Evolutionary conservation across 2,113 vertebrate species (phyloP).

Genomic region (Thomomys bottae): DNA sequence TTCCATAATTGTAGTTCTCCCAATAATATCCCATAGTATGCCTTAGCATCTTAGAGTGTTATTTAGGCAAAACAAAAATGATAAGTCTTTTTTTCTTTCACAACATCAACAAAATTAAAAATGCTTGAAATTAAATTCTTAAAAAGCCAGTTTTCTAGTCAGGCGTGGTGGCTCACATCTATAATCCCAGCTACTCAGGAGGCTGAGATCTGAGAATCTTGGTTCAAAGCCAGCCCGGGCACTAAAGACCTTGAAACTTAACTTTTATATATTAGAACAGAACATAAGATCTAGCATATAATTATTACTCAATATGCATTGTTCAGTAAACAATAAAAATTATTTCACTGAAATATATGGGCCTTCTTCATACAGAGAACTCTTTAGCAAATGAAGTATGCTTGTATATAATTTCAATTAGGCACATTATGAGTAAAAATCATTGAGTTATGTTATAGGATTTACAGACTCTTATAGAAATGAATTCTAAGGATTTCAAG

Average conservation of each 20-base stretch:
- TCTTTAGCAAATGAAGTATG: background rate
- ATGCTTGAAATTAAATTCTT: background rate
- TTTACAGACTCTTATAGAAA: slow-evolving; percentile 42
- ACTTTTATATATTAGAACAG: background rate
- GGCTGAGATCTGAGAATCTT: too few relatives aligned
- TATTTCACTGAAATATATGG: background rate
- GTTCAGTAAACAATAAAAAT: background rate
- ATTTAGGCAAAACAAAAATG: background rate
- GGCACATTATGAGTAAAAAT: background rate
- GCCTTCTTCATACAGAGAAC: background rate
- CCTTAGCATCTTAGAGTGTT: background rate
- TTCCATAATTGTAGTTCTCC: background rate
- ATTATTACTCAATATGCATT: background rate
- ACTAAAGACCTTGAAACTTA: too few relatives aligned
- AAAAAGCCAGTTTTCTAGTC: background rate
- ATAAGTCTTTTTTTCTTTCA: background rate
- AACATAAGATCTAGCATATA: background rate
- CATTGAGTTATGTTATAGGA: background rate
- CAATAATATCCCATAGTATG: background rate
- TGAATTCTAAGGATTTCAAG: background rate
- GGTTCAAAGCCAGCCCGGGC: too few relatives aligned
- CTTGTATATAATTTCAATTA: slow-evolving; percentile 14
- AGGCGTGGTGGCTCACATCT: too few relatives aligned
- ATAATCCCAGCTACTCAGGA: too few relatives aligned
- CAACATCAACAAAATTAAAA: background rate